phyloP scores from a whole-genome alignment of 1,140 invertebrate genomes.

The Nebria ingens region DNA sequence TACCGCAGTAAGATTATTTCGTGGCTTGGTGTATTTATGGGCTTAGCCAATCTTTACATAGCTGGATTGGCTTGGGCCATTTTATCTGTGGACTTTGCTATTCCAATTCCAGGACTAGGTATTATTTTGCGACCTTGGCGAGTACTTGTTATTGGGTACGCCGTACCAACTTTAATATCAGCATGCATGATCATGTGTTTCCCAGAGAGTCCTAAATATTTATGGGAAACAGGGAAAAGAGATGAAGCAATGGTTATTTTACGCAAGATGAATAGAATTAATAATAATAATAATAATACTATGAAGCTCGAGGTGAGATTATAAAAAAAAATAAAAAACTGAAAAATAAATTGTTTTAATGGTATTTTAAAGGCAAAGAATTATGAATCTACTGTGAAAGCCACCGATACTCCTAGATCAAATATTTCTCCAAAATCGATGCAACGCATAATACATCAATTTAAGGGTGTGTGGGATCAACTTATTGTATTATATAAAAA shows the following conservation, averaged over 20 bases:
- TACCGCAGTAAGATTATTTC: constrained; percentile 37
- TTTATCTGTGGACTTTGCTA: constrained; percentile 39
- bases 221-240: constrained; percentile 45
- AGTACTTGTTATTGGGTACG: constrained; percentile 55
- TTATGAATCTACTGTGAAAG: no score
- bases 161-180: constrained; percentile 49
- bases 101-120: constrained; percentile 18
- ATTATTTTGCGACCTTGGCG: constrained; percentile 49
- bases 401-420: no score
- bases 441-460: no score
- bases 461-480: no score
- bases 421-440: no score
- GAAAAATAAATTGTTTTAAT: no score
- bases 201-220: constrained; percentile 62
- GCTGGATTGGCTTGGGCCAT: constrained; percentile 56
- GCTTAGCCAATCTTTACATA: constrained; percentile 50
- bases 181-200: constrained; percentile 46
- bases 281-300: constrained; percentile 37
- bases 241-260: constrained; percentile 48
- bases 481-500: no score
- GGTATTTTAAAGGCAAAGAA: no score
- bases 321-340: no score
- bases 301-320: no score
- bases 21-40: constrained; percentile 54
- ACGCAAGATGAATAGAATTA: constrained; percentile 41